phyloP scores from a whole-genome alignment of 1,140 invertebrate species.

The Drosophila subpulchrella region DNA sequence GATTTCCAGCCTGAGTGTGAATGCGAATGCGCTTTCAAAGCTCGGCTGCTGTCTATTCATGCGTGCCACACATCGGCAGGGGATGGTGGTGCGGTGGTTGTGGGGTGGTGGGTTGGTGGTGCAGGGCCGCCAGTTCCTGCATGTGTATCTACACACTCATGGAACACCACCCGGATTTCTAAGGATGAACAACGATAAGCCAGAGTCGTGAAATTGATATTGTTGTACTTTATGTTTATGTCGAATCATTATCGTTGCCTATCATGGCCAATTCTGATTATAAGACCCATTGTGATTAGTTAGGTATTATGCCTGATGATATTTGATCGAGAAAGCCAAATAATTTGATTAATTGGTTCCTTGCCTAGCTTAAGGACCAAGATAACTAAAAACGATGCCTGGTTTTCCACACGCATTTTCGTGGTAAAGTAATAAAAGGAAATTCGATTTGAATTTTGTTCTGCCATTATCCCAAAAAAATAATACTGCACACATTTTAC shows the following conservation, averaged over 20 bases:
- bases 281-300: constrained; percentile 25
- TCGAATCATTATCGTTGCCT: constrained; percentile 35
- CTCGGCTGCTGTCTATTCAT: constrained; percentile 66
- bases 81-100: not conserved
- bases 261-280: constrained; percentile 35
- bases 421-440: too few species aligned
- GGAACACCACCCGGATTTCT: not conserved
- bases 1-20: constrained; percentile 47
- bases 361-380: too few species aligned
- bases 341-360: not conserved
- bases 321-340: not conserved
- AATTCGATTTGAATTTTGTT: too few species aligned
- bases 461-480: too few species aligned
- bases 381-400: too few species aligned
- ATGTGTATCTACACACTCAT: not conserved
- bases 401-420: too few species aligned
- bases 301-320: constrained; percentile 1
- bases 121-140: not conserved
- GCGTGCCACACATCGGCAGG: constrained; percentile 38
- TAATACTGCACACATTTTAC: too few species aligned
- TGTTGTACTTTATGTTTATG: constrained; percentile 44
- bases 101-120: not conserved
- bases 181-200: constrained; percentile 12
- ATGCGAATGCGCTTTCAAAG: constrained; percentile 73
- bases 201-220: constrained; percentile 45